Evolutionary conservation across 2,113 vertebrate species (phyloP).

Genomic region (Neolamprologus modestus): DNA sequence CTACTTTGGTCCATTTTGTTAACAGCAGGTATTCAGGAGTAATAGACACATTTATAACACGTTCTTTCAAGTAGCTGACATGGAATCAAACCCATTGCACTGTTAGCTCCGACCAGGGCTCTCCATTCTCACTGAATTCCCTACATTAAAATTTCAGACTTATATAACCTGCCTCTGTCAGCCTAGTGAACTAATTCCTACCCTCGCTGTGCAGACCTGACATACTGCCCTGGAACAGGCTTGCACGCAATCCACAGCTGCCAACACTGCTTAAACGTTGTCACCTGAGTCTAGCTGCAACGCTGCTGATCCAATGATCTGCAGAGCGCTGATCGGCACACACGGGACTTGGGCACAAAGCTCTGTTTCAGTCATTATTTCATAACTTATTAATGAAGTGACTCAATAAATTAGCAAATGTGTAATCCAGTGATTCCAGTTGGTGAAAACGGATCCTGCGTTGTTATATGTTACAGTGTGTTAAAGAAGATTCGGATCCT

Average conservation of each 20-base stretch:
- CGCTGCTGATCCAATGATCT: conserved; percentile 36
- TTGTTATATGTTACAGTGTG: not conserved
- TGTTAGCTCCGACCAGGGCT: not conserved
- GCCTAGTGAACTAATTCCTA: conserved; percentile 23
- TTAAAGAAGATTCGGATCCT: not conserved
- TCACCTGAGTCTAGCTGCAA: conserved; percentile 21
- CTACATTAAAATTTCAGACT: not conserved
- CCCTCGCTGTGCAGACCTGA: conserved; percentile 1
- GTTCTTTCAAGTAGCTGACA: not conserved
- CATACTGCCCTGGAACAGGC: conserved; percentile 34
- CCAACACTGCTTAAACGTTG: conserved; percentile 26
- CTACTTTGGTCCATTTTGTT: not conserved
- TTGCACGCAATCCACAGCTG: conserved; percentile 9
- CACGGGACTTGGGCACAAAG: not conserved
- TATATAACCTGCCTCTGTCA: not conserved
- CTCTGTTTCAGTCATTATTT: not conserved
- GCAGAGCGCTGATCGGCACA: not conserved
- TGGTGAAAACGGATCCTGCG: not conserved
- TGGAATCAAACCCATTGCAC: not conserved
- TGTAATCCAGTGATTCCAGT: not conserved
- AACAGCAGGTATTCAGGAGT: not conserved
- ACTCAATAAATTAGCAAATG: not conserved
- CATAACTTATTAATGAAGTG: not conserved
- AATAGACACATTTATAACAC: not conserved
- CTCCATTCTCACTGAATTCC: not conserved